These are phyloP conservation scores for Leptonema lineaticorne DNA, from an alignment of 1,140 invertebrate species.

Conservation along the genomic window DNA sequence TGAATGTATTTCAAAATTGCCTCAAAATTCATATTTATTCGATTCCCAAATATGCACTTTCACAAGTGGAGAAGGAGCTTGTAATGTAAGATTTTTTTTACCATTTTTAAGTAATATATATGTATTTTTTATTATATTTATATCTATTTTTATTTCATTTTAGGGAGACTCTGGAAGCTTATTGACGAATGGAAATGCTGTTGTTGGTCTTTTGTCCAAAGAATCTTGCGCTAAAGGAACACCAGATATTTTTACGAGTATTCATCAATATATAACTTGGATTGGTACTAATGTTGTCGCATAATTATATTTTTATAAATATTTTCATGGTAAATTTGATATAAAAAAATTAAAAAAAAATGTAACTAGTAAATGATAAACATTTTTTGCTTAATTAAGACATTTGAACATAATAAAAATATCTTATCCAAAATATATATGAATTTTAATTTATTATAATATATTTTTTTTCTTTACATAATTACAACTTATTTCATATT, in stretches of 20 bases:
- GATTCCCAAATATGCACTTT: slow-evolving; percentile 60
- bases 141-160: too few relatives aligned
- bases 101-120: not conserved
- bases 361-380: too few relatives aligned
- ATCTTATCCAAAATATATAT: too few relatives aligned
- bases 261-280: slow-evolving; percentile 50
- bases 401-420: too few relatives aligned
- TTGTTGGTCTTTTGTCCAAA: slow-evolving; percentile 61
- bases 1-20: slow-evolving; percentile 47
- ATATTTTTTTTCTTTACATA: too few relatives aligned
- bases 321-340: not conserved
- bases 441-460: too few relatives aligned
- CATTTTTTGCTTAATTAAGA: too few relatives aligned
- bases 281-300: slow-evolving; percentile 29
- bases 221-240: slow-evolving; percentile 57
- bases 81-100: slow-evolving; percentile 51
- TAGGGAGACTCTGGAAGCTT: slow-evolving; percentile 61
- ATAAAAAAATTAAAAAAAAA: too few relatives aligned
- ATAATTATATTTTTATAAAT: not conserved
- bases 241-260: slow-evolving; percentile 59
- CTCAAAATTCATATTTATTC: not conserved
- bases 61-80: slow-evolving; percentile 61
- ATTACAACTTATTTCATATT: too few relatives aligned
- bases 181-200: slow-evolving; percentile 47
- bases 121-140: not conserved